Conservation (phyloP, 2,888 invertebrate species). For the Megastigmus dorsalis region DNA sequence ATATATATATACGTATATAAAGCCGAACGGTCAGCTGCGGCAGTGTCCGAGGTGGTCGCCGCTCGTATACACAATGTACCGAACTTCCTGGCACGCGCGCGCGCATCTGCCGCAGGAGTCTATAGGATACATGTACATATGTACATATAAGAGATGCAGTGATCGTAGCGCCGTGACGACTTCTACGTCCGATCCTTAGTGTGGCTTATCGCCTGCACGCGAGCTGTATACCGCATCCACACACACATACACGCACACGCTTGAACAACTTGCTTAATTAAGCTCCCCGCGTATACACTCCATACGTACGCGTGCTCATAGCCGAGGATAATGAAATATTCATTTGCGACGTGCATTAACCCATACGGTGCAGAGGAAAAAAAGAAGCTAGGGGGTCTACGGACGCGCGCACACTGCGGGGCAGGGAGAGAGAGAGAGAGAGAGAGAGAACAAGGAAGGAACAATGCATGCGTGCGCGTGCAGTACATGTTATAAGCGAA, state of each 20-base stretch:
- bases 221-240: too few relatives aligned
- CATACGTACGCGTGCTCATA: not conserved
- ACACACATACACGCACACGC: constrained; percentile 48
- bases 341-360: constrained; percentile 28
- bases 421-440: not conserved
- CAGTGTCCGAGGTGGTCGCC: not conserved
- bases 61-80: constrained; percentile 32
- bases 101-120: constrained; percentile 44
- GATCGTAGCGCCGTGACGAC: constrained; percentile 43
- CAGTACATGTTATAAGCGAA: too few relatives aligned
- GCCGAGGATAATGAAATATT: constrained; percentile 34
- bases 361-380: not conserved
- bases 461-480: too few relatives aligned
- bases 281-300: not conserved
- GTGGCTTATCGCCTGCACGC: constrained; percentile 21
- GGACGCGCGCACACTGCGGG: too few relatives aligned
- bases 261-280: constrained; percentile 56
- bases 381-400: too few relatives aligned
- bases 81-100: constrained; percentile 70
- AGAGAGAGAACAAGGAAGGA: not conserved
- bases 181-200: too few relatives aligned
- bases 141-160: constrained; percentile 24
- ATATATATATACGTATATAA: not conserved
- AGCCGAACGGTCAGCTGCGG: constrained; percentile 18
- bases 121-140: too few relatives aligned